These are phyloP conservation scores for Sebastes vulpes DNA, from an alignment of 2,797 vertebrate genomes.

Conservation along the genomic window DNA sequence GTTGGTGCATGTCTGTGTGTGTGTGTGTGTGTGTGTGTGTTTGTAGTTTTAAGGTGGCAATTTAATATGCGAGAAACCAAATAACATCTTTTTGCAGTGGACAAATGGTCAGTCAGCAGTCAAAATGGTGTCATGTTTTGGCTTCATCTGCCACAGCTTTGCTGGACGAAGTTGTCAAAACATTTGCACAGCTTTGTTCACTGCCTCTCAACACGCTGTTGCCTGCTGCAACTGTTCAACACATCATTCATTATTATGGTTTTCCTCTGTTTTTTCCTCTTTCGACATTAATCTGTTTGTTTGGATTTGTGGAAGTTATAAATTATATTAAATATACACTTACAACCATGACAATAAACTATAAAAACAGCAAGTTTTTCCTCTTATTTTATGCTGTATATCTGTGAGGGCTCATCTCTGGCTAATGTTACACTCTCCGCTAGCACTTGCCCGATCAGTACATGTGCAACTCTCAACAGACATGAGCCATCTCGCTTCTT, in stretches of 20 bases:
- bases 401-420: not conserved
- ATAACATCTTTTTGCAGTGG: not conserved
- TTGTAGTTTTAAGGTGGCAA: not conserved
- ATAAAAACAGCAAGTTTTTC: not conserved
- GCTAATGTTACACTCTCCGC: too few species aligned
- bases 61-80: not conserved
- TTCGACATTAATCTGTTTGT: not conserved
- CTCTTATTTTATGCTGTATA: not conserved
- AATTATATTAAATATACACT: accelerated
- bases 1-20: not conserved
- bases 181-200: slow-evolving; percentile 25
- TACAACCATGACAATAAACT: not conserved
- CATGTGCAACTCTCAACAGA: too few species aligned
- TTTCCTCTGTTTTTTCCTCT: not conserved
- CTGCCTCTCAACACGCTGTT: not conserved
- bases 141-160: not conserved
- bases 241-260: not conserved
- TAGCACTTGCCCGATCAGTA: too few species aligned
- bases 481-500: too few species aligned
- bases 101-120: not conserved
- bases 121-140: not conserved
- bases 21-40: not conserved
- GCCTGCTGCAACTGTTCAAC: not conserved
- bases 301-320: not conserved
- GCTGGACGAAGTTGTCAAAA: not conserved